Base-by-base conservation (phyloP, 2,113 vertebrate species). In the Eurypyga helias region DNA sequence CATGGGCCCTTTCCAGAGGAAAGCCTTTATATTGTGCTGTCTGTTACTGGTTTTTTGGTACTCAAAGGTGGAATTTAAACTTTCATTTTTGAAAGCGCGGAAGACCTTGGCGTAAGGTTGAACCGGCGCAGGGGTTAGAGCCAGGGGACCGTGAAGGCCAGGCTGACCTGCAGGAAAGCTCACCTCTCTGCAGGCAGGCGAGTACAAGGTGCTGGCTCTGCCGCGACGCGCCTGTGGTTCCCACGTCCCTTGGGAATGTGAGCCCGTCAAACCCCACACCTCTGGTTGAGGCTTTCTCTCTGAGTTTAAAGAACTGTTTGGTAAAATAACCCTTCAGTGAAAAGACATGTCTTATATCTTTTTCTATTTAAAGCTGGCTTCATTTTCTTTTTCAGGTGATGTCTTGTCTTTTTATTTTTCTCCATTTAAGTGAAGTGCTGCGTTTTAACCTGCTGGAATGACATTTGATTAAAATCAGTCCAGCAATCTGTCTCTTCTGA, bases 231-330 rank as follows among this genome's bases (percentile, higher is more conserved):
- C 43, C 60, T 7, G 75, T 0, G 3, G 6, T 29, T 83, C 23
- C 33, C 6, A 6, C 1, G 7, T n/a, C 75, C 48, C 58, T 21
- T 0, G 1, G 61, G 52, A 46, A 3, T 29, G 14, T 0, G 0
- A 73, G 19, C 51, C 77, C 3, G 2, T 51, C 51, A 9, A 67
- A 33, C 34, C 13, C 12, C 1, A 34, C 1, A 6, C 20, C 33
- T 20, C 52, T 48, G 60, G 6, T 28, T 67, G 49, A 72, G 26
- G 17, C 33, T 33, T 11, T 7, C 36, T 67, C 31, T 3, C 0
- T 5, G 38, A 26, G 21, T 41, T 83, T n/a, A 54, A 69, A 70
- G 31, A 80, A 7, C 29, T 55, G 4, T n/a, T 73, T 48, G 31
- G 21, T 36, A 61, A 83, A 58, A 49, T 4, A 65, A n/a, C 16